Evolutionary conservation across 2,797 vertebrate species (phyloP), one percentile per base, ranked within the genome.

Genomic region (Muscicapa striata): DNA sequence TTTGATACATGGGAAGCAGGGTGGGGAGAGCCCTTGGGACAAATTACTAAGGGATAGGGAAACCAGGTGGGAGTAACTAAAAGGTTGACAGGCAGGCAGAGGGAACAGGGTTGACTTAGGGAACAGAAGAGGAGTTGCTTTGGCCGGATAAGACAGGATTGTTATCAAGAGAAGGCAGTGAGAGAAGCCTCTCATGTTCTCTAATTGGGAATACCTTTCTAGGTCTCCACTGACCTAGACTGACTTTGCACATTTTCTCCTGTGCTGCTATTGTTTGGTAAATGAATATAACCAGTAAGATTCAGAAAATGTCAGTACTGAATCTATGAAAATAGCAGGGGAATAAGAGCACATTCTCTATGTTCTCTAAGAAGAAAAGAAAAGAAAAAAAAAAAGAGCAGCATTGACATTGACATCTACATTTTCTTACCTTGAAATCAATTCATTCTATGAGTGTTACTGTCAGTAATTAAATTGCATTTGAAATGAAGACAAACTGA

Each of bases 171-270:
- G n/a, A n/a, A n/a, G n/a, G n/a, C n/a, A n/a, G n/a, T n/a, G n/a
- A n/a, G n/a, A n/a, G n/a, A n/a, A n/a, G n/a, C n/a, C n/a, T n/a
- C n/a, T n/a, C n/a, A n/a, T n/a, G n/a, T n/a, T n/a, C n/a, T n/a
- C n/a, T n/a, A n/a, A n/a, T n/a, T n/a, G n/a, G n/a, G n/a, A n/a
- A n/a, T n/a, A n/a, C n/a, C n/a, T n/a, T n/a, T n/a, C n/a, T n/a
- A n/a, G n/a, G n/a, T n/a, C n/a, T n/a, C n/a, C n/a, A n/a, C n/a
- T n/a, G n/a, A n/a, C n/a, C n/a, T n/a, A n/a, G n/a, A n/a, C n/a
- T n/a, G n/a, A n/a, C n/a, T 95, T 87, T 57, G 86, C 64, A 86
- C 18, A 69, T 84, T 91, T 84, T 75, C 30, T 76, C 36, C 48
- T 72, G 7, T 77, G 51, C 34, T 92, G 23, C 12, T 80, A 14